These are phyloP conservation scores for Paradisaea rubra DNA, from an alignment of 2,113 vertebrate genomes.

Conservation along the genomic window DNA sequence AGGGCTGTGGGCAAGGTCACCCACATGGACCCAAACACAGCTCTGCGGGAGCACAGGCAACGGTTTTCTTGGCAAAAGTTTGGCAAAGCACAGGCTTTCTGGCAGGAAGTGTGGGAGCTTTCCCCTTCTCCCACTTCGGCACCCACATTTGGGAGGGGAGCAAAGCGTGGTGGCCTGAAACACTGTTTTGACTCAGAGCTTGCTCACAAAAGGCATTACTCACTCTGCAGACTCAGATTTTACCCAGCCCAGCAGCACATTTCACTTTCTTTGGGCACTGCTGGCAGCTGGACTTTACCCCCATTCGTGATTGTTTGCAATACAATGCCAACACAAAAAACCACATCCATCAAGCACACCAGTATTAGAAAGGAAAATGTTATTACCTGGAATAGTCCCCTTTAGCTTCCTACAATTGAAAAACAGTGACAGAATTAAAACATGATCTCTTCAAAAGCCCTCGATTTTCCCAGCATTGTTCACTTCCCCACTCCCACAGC, in stretches of 20 bases:
- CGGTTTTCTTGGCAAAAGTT: background rate
- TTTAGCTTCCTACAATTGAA: conserved; percentile 87
- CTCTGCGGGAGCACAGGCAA: background rate
- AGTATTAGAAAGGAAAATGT: conserved; percentile 56
- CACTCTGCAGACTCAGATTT: conserved; percentile 30
- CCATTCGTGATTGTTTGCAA: conserved; percentile 12
- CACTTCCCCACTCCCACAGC: conserved; percentile 30
- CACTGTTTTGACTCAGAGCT: background rate
- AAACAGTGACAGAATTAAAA: conserved; percentile 58
- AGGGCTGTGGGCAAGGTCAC: background rate
- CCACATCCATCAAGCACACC: conserved; percentile 32
- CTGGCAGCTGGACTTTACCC: background rate
- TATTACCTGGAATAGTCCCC: conserved; percentile 92
- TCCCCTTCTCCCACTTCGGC: background rate
- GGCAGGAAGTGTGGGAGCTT: background rate
- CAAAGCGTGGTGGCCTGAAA: background rate
- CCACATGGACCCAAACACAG: background rate
- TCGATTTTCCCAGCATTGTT: conserved; percentile 60
- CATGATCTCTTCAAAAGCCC: conserved; percentile 5
- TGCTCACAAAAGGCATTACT: conserved; percentile 57
- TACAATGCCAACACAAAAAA: conserved; percentile 44
- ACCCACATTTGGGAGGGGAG: background rate
- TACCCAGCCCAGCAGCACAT: conserved; percentile 13
- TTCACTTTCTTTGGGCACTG: background rate
- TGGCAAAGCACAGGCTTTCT: background rate